These are phyloP conservation scores for Erythrolamprus reginae DNA, from an alignment of 2,113 vertebrate genomes.

Conservation along the genomic window DNA sequence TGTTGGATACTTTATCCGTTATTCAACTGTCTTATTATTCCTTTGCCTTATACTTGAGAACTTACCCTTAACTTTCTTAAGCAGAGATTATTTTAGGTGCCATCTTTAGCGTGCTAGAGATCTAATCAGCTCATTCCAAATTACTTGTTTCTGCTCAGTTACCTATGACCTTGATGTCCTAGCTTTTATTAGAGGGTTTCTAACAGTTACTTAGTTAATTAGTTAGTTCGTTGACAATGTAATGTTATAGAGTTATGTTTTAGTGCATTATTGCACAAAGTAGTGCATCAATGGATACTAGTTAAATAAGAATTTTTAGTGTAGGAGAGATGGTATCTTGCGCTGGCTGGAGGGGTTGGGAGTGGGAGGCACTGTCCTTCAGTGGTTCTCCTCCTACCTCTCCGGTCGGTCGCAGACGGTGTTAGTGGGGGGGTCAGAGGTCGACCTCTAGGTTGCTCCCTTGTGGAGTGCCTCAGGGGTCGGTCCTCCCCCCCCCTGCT, in stretches of 20 bases:
- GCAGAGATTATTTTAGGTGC: not conserved
- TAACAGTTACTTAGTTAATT: not conserved
- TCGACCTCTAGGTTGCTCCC: too few relatives aligned
- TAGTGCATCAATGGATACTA: not conserved
- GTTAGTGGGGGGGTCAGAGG: too few relatives aligned
- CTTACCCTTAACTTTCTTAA: not conserved
- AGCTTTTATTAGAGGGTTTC: not conserved
- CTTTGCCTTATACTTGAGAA: not conserved
- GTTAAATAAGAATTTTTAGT: not conserved
- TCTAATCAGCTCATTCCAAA: not conserved
- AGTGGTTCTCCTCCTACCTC: too few relatives aligned
- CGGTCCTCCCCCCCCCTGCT: too few relatives aligned
- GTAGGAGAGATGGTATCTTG: not conserved
- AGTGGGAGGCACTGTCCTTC: too few relatives aligned
- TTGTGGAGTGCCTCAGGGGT: too few relatives aligned
- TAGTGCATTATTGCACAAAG: not conserved
- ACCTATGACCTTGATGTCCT: fast-evolving
- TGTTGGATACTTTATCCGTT: not conserved
- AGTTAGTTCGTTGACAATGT: not conserved
- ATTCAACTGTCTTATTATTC: not conserved
- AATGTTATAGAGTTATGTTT: not conserved
- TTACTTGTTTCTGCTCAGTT: not conserved
- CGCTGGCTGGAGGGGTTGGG: too few relatives aligned
- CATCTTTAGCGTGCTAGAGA: not conserved
- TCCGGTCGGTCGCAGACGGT: too few relatives aligned